Evolutionary conservation across 1,140 invertebrate genomes (phyloP).

Genomic region (Wiebesia pumilae): DNA sequence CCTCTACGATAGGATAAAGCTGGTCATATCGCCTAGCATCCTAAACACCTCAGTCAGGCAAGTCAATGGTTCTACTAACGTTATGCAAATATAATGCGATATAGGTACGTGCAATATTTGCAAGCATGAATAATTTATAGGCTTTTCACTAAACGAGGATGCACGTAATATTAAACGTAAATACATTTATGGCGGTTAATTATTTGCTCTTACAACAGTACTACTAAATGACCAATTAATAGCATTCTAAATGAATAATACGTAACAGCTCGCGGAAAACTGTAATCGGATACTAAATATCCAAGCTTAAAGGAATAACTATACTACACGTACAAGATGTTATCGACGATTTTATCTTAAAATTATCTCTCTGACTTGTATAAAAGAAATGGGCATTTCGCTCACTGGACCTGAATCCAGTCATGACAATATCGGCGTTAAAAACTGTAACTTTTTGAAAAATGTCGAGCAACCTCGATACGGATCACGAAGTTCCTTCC

Average conservation of each 20-base stretch:
- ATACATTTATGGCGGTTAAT: constrained; percentile 23
- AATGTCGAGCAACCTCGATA: too few relatives aligned
- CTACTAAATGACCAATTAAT: background rate
- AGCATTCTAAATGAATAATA: background rate
- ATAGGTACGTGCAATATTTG: constrained; percentile 37
- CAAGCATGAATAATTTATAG: constrained; percentile 34
- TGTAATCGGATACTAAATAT: background rate
- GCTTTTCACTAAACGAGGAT: background rate
- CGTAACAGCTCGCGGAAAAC: background rate
- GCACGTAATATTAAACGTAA: constrained; percentile 8
- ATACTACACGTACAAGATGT: background rate
- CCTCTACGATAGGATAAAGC: constrained; percentile 34
- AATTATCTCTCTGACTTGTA: background rate
- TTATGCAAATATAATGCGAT: constrained; percentile 39
- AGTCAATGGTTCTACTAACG: constrained; percentile 37
- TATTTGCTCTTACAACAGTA: background rate
- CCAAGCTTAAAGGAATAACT: background rate
- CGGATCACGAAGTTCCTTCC: background rate
- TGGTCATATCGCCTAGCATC: constrained; percentile 26
- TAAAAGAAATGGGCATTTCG: background rate
- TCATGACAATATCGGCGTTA: too few relatives aligned
- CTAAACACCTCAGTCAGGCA: constrained; percentile 32
- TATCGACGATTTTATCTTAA: background rate
- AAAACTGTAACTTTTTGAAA: too few relatives aligned
- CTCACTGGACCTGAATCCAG: too few relatives aligned